Conservation (phyloP, 1,140 invertebrate species). For the Papilio aristodemus region DNA sequence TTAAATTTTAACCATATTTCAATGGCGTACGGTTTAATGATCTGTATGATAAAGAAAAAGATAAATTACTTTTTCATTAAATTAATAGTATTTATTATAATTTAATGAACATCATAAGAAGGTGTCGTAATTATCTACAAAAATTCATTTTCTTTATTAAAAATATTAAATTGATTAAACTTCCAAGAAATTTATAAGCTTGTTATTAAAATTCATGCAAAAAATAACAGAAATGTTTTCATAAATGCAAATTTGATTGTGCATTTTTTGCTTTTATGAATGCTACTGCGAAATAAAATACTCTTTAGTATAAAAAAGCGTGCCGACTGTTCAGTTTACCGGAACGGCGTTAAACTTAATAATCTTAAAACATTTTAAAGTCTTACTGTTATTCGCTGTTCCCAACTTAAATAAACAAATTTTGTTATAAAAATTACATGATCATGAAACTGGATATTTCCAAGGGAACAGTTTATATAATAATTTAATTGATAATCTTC, state of each 20-base stretch:
- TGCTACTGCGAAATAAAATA: constrained; percentile 33
- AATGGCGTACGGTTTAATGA: neutral
- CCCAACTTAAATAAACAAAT: neutral
- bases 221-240: constrained; percentile 32
- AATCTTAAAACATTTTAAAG: constrained; percentile 33
- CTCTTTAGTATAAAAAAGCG: constrained; percentile 23
- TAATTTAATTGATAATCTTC: too few species aligned
- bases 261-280: constrained; percentile 28
- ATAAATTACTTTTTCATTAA: neutral
- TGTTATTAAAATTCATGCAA: constrained; percentile 30
- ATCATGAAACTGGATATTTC: neutral
- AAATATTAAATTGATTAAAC: constrained; percentile 18
- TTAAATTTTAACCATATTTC: neutral
- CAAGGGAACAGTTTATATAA: neutral
- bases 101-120: constrained; percentile 11
- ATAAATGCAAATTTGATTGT: constrained; percentile 34
- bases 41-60: neutral
- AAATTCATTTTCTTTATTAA: neutral
- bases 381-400: constrained; percentile 29
- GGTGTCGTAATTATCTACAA: constrained; percentile 3
- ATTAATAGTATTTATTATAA: constrained; percentile 4
- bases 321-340: constrained; percentile 32
- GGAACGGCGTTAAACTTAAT: constrained; percentile 34
- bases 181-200: constrained; percentile 28
- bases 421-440: neutral